Conservation (phyloP, 2,888 invertebrate genomes). For the Dryobotodes eremita region DNA sequence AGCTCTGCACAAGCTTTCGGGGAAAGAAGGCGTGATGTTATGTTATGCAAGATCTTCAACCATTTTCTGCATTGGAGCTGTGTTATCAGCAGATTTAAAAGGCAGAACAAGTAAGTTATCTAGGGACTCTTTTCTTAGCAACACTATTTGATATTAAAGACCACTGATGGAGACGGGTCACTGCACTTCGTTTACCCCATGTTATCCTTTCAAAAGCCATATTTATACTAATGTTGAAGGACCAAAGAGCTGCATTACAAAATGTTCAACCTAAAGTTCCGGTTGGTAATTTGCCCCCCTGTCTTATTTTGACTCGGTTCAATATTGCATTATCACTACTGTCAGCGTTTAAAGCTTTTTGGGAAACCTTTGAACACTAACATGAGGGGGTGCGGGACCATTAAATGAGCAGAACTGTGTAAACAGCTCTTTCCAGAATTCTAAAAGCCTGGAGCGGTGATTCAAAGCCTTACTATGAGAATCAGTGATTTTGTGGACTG, state of each 20-base stretch:
- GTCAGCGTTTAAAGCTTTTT: too few species aligned
- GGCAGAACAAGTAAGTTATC: not conserved
- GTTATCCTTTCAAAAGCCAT: not conserved
- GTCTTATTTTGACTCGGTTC: not conserved
- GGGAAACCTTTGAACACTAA: too few species aligned
- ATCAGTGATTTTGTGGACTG: too few species aligned
- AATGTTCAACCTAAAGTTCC: not conserved
- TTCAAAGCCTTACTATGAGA: too few species aligned
- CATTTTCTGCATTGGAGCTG: not conserved
- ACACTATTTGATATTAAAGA: not conserved
- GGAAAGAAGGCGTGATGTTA: not conserved
- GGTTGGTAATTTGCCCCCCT: not conserved
- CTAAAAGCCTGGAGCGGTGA: too few species aligned
- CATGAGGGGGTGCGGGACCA: too few species aligned
- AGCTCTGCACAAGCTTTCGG: not conserved
- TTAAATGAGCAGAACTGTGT: too few species aligned
- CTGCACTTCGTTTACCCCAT: not conserved
- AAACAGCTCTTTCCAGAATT: too few species aligned
- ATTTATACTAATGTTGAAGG: not conserved
- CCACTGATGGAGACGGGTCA: not conserved
- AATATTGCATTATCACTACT: too few species aligned
- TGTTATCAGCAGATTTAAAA: not conserved
- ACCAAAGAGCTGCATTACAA: not conserved
- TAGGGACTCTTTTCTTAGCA: not conserved
- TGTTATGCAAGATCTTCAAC: too few species aligned